Conservation (phyloP, 2,113 vertebrate species). For the Sturnus vulgaris region DNA sequence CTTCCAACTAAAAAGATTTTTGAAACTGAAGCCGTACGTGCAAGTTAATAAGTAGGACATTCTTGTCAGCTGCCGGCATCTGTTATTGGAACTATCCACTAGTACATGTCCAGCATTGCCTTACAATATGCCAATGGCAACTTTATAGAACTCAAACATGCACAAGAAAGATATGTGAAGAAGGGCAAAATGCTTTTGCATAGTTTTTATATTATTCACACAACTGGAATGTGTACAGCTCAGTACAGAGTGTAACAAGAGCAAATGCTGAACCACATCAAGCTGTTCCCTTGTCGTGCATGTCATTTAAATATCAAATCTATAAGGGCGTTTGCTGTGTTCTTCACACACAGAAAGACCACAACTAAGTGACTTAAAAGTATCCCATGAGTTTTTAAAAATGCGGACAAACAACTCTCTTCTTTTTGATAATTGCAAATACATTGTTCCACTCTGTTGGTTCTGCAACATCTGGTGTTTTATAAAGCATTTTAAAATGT, state of each 20-base stretch:
- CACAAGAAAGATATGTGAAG: conserved; percentile 31
- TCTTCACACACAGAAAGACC: conserved; percentile 67
- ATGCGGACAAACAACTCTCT: conserved; percentile 62
- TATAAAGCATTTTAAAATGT: conserved; percentile 60
- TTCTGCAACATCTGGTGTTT: conserved; percentile 65
- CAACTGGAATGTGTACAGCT: conserved; percentile 73
- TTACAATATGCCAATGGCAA: conserved; percentile 61
- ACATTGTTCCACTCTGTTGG: conserved; percentile 56
- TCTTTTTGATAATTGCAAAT: conserved; percentile 65
- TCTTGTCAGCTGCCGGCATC: conserved; percentile 61
- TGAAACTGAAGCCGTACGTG: conserved; percentile 37
- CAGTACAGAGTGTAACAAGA: conserved; percentile 64
- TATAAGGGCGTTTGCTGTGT: conserved; percentile 51
- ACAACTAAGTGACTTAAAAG: conserved; percentile 65
- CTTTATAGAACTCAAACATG: neutral
- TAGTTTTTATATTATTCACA: conserved; percentile 66
- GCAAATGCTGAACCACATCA: conserved; percentile 70
- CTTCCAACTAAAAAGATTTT: neutral
- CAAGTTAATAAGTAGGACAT: conserved; percentile 49
- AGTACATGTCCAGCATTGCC: conserved; percentile 47
- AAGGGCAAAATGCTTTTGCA: conserved; percentile 50
- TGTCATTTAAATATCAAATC: conserved; percentile 70
- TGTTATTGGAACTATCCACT: conserved; percentile 60
- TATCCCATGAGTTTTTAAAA: conserved; percentile 66
- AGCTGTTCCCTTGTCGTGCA: conserved; percentile 47